These are phyloP conservation scores for Phymorhynchus buccinoides DNA, from an alignment of 1,140 invertebrate genomes.

Conservation along the genomic window DNA sequence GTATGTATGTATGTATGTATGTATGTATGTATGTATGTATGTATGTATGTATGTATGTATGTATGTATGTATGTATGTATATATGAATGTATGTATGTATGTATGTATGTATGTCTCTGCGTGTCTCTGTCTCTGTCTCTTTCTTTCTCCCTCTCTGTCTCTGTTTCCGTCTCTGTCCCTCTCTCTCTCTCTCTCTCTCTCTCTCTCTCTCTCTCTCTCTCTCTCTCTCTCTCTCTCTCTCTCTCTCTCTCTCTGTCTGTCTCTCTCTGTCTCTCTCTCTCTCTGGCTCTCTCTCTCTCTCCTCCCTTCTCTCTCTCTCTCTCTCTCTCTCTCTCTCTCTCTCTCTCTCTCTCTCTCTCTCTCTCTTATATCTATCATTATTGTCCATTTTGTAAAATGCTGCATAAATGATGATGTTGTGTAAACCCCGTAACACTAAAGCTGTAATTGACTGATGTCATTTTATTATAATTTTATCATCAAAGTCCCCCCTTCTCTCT, in stretches of 20 bases:
- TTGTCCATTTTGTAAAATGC: too few species aligned
- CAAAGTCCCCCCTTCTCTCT: neutral
- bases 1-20: neutral
- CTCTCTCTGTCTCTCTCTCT: neutral
- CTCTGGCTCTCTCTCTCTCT: neutral
- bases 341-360: too few species aligned
- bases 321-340: conserved; percentile 9
- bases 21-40: neutral
- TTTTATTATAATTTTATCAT: too few species aligned
- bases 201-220: neutral
- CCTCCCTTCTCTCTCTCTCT: neutral
- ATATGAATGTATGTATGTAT: neutral
- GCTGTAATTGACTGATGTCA: too few species aligned
- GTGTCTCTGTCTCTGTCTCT: neutral
- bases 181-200: neutral
- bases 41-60: neutral
- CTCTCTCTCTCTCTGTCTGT: neutral
- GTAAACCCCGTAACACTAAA: too few species aligned
- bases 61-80: neutral
- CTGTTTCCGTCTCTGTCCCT: neutral
- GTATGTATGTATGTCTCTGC: neutral
- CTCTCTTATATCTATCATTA: too few species aligned
- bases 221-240: neutral
- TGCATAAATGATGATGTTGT: too few species aligned
- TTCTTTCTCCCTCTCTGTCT: neutral